Evolutionary conservation across 2,888 invertebrate species (phyloP), one percentile per base, ranked within the genome.

Genomic region (Oscheius onirici): DNA sequence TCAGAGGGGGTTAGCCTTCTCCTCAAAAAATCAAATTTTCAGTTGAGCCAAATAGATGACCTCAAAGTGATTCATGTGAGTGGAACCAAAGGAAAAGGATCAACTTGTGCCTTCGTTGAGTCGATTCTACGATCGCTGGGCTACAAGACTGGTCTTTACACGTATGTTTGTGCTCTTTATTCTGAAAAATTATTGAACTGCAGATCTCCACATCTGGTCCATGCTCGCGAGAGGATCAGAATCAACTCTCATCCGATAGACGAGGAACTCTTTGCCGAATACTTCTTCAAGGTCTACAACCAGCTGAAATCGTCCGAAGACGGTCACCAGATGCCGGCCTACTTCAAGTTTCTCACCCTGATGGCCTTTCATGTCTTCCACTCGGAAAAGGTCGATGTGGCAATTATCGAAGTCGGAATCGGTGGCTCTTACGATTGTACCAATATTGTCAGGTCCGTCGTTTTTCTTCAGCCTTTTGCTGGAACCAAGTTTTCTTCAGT

Each of bases 41-140:
- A 83, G 84, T n/a, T 71, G 22, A 66, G 75, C 17, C 68, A 83
- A n/a, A 63, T 87, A 20, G 80, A 86, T 63, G 22, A 60, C 3
- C 70, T 87, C 57, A 92, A 94, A 67, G 91, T 95, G 51, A 95
- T 99, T 85, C 99, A 99, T 90, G 92, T 99, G 6, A 92, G 95
- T 73, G 99, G 99, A 11, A 97, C 97, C 0, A 99, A 99, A 90
- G 99, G 97, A 65, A 99, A 99, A 92, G 91, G 91, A 2, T 95
- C 95, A 20, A 95, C 96, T 0, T 95, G 96, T 88, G 95, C 96
- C 0, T 92, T 94, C 88, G 92, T 92, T 78, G 99, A 99, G 88
- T 92, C 93, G 0, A 93, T 99, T 74, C 90, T 99, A 11, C 91
- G 94, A 0, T 90, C 91, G 26, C 92, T 93, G 87, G 95, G 95